Conservation (phyloP, 2,888 invertebrate species). For the Strigamia maritima region DNA sequence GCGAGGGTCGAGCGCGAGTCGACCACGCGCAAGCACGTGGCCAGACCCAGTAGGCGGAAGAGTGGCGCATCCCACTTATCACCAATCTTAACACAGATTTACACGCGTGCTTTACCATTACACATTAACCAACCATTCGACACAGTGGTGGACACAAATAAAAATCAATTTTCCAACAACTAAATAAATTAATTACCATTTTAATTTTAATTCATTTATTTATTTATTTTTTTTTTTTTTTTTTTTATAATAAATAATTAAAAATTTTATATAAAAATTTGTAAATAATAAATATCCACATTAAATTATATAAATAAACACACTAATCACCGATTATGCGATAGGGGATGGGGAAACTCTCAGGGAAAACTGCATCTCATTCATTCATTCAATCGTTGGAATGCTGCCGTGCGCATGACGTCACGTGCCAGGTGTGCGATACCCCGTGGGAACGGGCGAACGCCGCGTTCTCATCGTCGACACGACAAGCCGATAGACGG, state of each 20-base stretch:
- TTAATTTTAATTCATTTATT: too few relatives aligned
- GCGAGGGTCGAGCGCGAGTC: slow-evolving; percentile 16
- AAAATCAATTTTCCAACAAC: too few relatives aligned
- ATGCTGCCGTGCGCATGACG: slow-evolving; percentile 34
- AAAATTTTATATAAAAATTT: too few relatives aligned
- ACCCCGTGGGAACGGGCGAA: slow-evolving; percentile 28
- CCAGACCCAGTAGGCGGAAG: not conserved
- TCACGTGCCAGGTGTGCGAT: slow-evolving; percentile 37
- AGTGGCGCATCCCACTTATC: not conserved
- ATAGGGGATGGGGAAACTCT: not conserved
- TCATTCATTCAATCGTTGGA: not conserved
- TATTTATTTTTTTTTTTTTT: too few relatives aligned
- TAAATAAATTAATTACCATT: too few relatives aligned
- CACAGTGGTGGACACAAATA: too few relatives aligned
- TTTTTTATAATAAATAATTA: too few relatives aligned
- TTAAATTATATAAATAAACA: too few relatives aligned
- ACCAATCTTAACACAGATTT: not conserved
- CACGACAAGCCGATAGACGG: slow-evolving; percentile 12
- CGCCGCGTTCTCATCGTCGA: slow-evolving; percentile 33
- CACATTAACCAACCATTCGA: too few relatives aligned
- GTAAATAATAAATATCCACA: too few relatives aligned
- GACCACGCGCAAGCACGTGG: slow-evolving; percentile 36
- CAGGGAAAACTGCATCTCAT: not conserved
- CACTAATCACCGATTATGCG: not conserved
- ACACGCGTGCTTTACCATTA: not conserved